These are phyloP conservation scores for Sebastes oblongus DNA, from an alignment of 2,797 vertebrate species.

Conservation along the genomic window DNA sequence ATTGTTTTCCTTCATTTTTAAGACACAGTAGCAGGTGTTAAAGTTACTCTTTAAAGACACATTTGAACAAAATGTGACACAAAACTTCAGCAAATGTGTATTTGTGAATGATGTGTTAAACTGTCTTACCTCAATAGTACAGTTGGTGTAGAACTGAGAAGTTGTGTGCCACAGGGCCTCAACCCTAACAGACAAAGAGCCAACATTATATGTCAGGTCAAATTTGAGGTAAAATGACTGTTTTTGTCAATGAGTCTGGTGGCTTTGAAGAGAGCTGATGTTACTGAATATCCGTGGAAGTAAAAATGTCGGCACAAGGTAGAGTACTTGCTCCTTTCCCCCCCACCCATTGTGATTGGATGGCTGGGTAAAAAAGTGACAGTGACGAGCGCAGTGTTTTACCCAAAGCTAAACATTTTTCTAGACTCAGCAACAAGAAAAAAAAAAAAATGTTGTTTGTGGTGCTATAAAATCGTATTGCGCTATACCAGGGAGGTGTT, in stretches of 20 bases:
- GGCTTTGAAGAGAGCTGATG: not conserved
- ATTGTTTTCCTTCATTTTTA: not conserved
- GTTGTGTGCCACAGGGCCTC: slow-evolving; percentile 87
- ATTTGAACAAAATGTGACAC: not conserved
- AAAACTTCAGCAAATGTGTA: no score
- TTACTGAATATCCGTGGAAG: no score
- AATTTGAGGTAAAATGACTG: not conserved
- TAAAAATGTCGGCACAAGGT: no score
- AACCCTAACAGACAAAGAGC: slow-evolving; percentile 61
- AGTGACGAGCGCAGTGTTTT: no score
- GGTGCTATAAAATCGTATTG: not conserved
- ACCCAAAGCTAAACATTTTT: no score
- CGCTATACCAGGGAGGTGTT: no score
- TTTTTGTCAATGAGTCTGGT: not conserved
- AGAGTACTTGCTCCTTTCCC: no score
- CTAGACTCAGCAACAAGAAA: no score
- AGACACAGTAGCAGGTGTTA: not conserved
- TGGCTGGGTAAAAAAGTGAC: no score
- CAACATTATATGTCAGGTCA: not conserved
- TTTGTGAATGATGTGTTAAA: not conserved
- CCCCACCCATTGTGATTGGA: no score
- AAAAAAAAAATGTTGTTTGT: no score
- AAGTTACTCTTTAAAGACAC: not conserved
- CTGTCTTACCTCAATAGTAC: slow-evolving; percentile 86
- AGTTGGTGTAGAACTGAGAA: slow-evolving; percentile 86